A percentile compares a stretch with the other conserved stretches of the same genome.
phyloP scores from a whole-genome alignment of 2,888 invertebrate species.

The Chymomyza amoena region DNA sequence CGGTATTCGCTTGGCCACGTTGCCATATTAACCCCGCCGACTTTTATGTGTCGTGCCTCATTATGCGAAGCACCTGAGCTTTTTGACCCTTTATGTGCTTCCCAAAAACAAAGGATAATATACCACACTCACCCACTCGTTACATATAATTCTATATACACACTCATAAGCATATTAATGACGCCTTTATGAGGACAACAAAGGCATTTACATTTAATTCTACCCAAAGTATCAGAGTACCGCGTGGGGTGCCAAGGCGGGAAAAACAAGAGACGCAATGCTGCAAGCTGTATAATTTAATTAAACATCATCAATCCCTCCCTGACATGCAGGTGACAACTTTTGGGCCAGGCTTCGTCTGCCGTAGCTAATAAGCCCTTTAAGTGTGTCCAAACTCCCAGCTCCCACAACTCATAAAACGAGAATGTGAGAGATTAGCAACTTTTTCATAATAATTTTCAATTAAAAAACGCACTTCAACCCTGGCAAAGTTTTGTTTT shows the following conservation, averaged over 20 bases:
- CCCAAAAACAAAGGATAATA: neutral
- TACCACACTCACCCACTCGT: constrained; percentile 14
- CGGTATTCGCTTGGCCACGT: neutral
- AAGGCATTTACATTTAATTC: neutral
- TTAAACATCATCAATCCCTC: constrained; percentile 70
- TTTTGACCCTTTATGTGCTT: constrained; percentile 39
- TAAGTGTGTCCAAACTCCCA: constrained; percentile 21
- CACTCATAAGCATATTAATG: constrained; percentile 67
- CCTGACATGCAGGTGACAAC: constrained; percentile 55
- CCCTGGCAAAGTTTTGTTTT: constrained; percentile 6
- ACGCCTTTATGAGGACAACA: constrained; percentile 57
- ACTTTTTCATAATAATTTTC: constrained; percentile 71
- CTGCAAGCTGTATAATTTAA: constrained; percentile 64
- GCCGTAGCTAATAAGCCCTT: constrained; percentile 48
- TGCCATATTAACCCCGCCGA: neutral
- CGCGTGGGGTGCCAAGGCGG: neutral
- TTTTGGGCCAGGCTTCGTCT: constrained; percentile 42
- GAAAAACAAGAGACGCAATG: constrained; percentile 46
- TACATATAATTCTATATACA: constrained; percentile 13
- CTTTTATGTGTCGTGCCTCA: constrained; percentile 46
- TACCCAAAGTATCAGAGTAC: neutral
- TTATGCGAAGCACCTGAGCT: constrained; percentile 60
- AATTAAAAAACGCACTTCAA: constrained; percentile 68
- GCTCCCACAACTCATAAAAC: neutral
- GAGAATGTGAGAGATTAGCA: constrained; percentile 57